Percentiles rank a stretch among this genome's conserved stretches.
Evolutionary conservation across 2,113 vertebrate genomes (phyloP).

Genomic region (Phocoena phocoena): DNA sequence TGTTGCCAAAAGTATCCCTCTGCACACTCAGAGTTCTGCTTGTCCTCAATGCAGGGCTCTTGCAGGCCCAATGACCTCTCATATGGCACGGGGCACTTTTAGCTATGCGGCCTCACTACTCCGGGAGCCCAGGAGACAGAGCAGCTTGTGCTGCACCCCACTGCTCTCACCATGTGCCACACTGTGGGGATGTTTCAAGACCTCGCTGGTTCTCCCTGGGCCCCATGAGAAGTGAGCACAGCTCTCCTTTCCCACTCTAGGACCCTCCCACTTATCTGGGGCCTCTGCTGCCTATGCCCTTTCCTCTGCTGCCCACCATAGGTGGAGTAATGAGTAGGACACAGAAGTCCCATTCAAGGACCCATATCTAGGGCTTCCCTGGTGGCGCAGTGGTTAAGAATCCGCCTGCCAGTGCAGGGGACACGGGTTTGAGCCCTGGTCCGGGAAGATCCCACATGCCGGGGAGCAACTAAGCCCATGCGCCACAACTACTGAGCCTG

Average conservation of each 20-base stretch:
- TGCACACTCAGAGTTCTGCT: not conserved
- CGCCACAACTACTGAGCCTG: no score
- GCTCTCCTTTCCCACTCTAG: not conserved
- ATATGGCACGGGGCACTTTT: not conserved
- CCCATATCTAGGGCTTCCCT: no score
- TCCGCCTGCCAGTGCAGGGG: no score
- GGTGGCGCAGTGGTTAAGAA: no score
- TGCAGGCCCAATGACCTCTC: fast-evolving
- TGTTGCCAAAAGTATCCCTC: not conserved
- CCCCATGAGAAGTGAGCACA: not conserved
- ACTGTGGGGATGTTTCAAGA: no score
- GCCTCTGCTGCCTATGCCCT: not conserved
- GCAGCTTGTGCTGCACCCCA: not conserved
- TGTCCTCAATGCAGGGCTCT: not conserved
- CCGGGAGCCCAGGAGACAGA: not conserved
- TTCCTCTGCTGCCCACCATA: not conserved
- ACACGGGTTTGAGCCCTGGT: no score
- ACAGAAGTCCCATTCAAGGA: not conserved
- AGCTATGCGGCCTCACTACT: not conserved
- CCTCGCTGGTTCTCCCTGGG: not conserved
- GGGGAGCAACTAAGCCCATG: no score
- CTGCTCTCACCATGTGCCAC: fast-evolving
- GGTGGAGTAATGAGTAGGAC: no score
- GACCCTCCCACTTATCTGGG: not conserved
- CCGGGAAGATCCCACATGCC: no score